Evolutionary conservation across 1,140 invertebrate species (phyloP), one percentile per base, ranked within the genome.

Genomic region (Drosophila sucinea): DNA sequence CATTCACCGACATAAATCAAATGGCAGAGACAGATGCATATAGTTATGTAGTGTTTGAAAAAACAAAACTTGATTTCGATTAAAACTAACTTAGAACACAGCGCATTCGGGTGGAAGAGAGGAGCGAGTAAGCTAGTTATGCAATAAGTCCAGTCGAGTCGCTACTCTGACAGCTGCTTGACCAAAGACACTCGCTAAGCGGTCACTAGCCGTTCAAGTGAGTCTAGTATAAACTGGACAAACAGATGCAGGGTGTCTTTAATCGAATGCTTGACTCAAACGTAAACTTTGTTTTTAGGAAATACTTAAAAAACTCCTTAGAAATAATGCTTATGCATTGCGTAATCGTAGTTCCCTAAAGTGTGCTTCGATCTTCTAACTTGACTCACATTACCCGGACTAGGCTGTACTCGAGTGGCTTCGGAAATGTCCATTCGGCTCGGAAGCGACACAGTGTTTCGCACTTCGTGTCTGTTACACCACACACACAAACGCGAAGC

Each of bases 1-100:
- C 3, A 27, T 51, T 2, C 8, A 2, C 6, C 17, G 7, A n/a
- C 10, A 51, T 51, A 17, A 51, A 27, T 51, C 44, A 51, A 8
- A 51, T 7, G 6, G 5, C 17, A 23, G 17, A 47, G 23, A 51
- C 23, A 51, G 0, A 10, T 2, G 2, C 3, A 44, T 17, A 1
- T 1, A n/a, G 17, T 3, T 17, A 44, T 17, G 5, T 17, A 17
- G 5, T 17, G 17, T 17, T 17, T 17, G 17, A 17, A 23, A 44
- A 17, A 23, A 51, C 25, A 51, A 51, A 51, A 51, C 44, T 51
- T 51, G 44, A 51, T 51, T 51, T 51, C 3, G 44, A 27, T 51
- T 51, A 27, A 7, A 27, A 25, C 8, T 51, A 10, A 51, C 25
- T 51, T 51, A 51, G 44, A 51, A 51, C 44, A 27, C 44, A 51